These are phyloP conservation scores for Epinephelus moara DNA, from an alignment of 2,113 vertebrate genomes.

Conservation along the genomic window DNA sequence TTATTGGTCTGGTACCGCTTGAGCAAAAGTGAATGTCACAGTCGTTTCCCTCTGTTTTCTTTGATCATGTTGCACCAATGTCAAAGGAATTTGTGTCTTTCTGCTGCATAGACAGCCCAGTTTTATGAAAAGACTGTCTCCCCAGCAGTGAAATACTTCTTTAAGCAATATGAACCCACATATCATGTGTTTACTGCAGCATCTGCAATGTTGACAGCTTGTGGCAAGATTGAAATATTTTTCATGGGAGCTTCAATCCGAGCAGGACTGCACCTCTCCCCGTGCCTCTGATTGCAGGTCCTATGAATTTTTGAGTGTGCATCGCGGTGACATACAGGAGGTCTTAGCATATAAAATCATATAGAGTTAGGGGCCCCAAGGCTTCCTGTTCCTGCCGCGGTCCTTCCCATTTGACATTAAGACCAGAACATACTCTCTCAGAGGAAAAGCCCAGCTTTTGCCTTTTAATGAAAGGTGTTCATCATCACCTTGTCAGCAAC, in stretches of 20 bases:
- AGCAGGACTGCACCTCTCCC: conserved; percentile 2
- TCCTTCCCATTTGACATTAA: conserved; percentile 62
- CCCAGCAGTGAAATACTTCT: background rate
- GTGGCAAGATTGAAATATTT: conserved; percentile 26
- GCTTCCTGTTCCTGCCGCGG: conserved; percentile 18
- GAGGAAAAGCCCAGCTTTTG: conserved; percentile 60
- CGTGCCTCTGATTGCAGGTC: conserved; percentile 9
- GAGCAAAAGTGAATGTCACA: too few species aligned
- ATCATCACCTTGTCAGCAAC: conserved; percentile 82
- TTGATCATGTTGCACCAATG: too few species aligned
- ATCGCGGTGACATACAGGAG: conserved; percentile 31
- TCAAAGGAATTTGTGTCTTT: too few species aligned
- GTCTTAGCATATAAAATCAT: conserved; percentile 47
- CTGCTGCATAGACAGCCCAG: too few species aligned
- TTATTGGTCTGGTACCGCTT: too few species aligned
- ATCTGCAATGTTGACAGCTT: conserved; percentile 33
- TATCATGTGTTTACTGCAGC: conserved; percentile 32
- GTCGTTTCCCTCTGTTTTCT: too few species aligned
- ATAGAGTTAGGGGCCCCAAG: conserved; percentile 18
- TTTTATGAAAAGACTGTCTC: too few species aligned
- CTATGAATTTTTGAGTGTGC: conserved; percentile 48
- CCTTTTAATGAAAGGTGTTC: conserved; percentile 83
- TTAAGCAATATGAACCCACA: conserved; percentile 18
- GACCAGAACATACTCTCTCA: conserved; percentile 55
- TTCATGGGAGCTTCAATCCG: conserved; percentile 7